These are phyloP conservation scores for Patella depressa DNA, from an alignment of 2,888 invertebrate species.

Conservation along the genomic window DNA sequence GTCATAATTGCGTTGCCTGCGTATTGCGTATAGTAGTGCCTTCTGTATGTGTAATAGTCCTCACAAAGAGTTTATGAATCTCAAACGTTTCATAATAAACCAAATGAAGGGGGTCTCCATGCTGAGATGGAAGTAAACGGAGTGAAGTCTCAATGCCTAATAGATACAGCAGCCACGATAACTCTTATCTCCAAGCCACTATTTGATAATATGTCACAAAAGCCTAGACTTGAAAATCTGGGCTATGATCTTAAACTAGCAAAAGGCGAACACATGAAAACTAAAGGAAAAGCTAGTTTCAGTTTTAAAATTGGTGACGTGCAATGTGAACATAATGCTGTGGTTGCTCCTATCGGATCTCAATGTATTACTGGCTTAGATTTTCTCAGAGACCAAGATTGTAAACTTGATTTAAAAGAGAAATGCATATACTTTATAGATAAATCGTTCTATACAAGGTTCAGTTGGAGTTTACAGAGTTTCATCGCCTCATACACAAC, in stretches of 20 bases:
- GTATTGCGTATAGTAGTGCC: too few relatives aligned
- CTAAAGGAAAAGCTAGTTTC: background rate
- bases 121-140: background rate
- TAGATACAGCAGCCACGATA: background rate
- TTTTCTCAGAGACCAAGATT: slow-evolving; percentile 14
- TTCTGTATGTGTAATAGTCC: too few relatives aligned
- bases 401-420: slow-evolving; percentile 1
- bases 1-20: too few relatives aligned
- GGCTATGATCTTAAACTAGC: background rate
- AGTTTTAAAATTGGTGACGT: background rate
- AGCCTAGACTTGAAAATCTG: background rate
- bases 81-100: background rate
- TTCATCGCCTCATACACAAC: background rate
- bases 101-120: background rate
- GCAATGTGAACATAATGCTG: background rate
- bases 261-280: background rate
- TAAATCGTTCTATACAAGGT: background rate
- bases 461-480: background rate
- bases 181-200: background rate
- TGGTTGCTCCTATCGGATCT: background rate
- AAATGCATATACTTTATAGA: slow-evolving; percentile 1
- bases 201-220: background rate
- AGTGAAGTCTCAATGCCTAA: background rate
- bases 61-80: background rate
- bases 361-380: slow-evolving; percentile 5